Percentiles rank a stretch among this genome's conserved stretches.
phyloP scores from a whole-genome alignment of 2,113 vertebrate species.

The Ia io region DNA sequence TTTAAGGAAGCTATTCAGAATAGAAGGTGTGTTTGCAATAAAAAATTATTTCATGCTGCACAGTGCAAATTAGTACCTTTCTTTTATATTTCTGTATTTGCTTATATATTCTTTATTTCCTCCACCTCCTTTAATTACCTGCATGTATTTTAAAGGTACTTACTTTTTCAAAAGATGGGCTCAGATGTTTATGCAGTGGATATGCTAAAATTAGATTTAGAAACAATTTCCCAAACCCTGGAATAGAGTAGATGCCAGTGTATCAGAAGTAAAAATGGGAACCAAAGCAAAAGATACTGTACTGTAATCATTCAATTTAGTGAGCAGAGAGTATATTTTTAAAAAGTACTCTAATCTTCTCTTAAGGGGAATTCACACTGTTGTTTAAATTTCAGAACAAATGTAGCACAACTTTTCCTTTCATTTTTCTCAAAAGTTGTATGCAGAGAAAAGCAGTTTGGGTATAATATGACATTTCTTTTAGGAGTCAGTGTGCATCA shows the following conservation, averaged over 20 bases:
- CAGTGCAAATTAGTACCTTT: neutral
- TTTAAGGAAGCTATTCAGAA: neutral
- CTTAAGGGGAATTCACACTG: neutral
- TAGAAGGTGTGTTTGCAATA: neutral
- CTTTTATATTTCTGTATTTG: neutral
- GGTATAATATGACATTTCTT: neutral
- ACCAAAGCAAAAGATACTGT: neutral
- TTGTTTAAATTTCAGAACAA: constrained; percentile 33
- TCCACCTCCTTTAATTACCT: neutral
- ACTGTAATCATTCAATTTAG: neutral
- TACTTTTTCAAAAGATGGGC: neutral
- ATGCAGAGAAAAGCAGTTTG: neutral
- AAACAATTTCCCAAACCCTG: neutral
- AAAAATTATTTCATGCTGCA: neutral
- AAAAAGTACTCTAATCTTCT: neutral
- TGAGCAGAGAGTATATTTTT: neutral
- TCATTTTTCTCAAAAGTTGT: neutral
- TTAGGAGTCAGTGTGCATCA: neutral
- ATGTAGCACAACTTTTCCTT: neutral
- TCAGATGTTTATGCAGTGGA: neutral
- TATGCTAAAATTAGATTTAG: neutral
- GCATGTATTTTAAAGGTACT: neutral
- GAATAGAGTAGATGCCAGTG: neutral
- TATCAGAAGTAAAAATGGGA: neutral
- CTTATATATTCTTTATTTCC: neutral